Evolutionary conservation across 2,797 vertebrate genomes (phyloP), one percentile per base, ranked within the genome.

Genomic region (Xiphophorus birchmanni): DNA sequence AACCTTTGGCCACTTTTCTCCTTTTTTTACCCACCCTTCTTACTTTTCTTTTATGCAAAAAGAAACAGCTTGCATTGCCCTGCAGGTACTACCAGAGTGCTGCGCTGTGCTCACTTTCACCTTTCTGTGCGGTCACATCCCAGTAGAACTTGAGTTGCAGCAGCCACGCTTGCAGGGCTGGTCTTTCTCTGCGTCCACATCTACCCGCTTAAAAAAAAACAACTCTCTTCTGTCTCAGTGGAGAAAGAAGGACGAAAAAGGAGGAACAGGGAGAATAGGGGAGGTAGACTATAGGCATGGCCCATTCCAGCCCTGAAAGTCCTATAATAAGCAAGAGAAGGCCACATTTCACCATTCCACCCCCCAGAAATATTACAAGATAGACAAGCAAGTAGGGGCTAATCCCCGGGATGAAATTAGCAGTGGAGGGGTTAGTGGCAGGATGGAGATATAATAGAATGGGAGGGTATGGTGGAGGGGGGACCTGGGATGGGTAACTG

Each of bases 381-480:
- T 96, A 97, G 97, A 98, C 97, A 98, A 97, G 91, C 89, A 91
- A 90, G 93, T 84, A 80, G 95, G 95, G 94, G 96, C 97, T 99
- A 99, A 99, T 99, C 97, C 97, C 96, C 96, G 92, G 97, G 97
- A 98, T 97, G 97, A 98, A 99, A 99, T 99, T 99, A 99, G 97
- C 97, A 97, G 96, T 96, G 94, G 96, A 96, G 96, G 97, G 96
- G 97, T 97, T 96, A 96, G 96, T 95, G 95, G 96, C 96, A 95
- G 97, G 96, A 98, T 97, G 97, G 90, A 91, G 72, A 87, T 86
- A 89, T 90, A 92, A 93, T 92, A 88, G 90, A 88, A 85, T 74
- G 88, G 84, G 79, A 84, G 89, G 88, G 67, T n/a, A 21, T 71
- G 21, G 23, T 44, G 17, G 85, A 75, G 80, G 92, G 86, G 84